Evolutionary conservation across 1,140 invertebrate species (phyloP).

Genomic region (Schlechtendalia chinensis): DNA sequence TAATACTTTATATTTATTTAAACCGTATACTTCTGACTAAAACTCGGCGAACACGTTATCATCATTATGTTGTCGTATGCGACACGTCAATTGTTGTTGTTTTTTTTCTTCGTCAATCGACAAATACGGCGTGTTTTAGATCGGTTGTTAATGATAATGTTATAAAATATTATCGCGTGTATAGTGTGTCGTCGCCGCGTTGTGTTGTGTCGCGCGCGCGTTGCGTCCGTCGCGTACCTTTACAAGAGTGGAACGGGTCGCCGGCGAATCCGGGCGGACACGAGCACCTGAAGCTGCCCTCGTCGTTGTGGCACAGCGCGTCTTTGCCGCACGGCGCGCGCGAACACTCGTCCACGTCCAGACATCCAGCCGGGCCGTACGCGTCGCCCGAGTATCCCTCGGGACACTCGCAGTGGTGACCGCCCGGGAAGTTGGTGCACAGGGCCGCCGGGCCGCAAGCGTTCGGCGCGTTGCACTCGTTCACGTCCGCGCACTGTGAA

Average conservation of each 20-base stretch:
- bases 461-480: constrained; percentile 73
- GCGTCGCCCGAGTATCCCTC: constrained; percentile 74
- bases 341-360: constrained; percentile 70
- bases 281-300: constrained; percentile 70
- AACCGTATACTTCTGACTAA: constrained; percentile 11
- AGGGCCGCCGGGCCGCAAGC: constrained; percentile 76
- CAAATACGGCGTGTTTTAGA: not conserved
- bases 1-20: no score
- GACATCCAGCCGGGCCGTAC: constrained; percentile 63
- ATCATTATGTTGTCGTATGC: not conserved
- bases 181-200: no score
- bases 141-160: constrained; percentile 19
- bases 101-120: not conserved
- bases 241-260: constrained; percentile 68
- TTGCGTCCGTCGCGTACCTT: constrained; percentile 60
- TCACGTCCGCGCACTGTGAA: constrained; percentile 73
- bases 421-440: constrained; percentile 76
- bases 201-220: not conserved
- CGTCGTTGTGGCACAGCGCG: constrained; percentile 71
- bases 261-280: constrained; percentile 76
- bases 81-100: not conserved
- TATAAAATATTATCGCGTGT: no score
- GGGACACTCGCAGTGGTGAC: constrained; percentile 78
- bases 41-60: no score
- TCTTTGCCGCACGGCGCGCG: constrained; percentile 69